phyloP scores from a whole-genome alignment of 2,888 invertebrate genomes.

The Fabriciana adippe region DNA sequence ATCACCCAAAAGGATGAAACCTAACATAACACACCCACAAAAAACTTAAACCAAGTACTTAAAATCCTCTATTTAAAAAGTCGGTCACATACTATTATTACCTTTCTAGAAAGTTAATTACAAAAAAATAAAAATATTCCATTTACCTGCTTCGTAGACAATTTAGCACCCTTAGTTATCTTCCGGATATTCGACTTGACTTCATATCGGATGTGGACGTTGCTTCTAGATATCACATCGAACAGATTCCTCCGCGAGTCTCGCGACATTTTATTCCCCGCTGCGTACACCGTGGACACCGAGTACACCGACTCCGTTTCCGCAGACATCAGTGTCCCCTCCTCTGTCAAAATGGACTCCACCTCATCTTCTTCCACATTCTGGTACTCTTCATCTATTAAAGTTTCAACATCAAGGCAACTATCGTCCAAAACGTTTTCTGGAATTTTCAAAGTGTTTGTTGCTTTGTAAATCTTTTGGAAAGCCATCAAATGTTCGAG shows the following conservation, averaged over 20 bases:
- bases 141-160: slow-evolving; percentile 74
- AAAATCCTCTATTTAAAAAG: no score
- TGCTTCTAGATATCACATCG: slow-evolving; percentile 70
- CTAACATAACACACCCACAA: no score
- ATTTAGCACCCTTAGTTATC: slow-evolving; percentile 74
- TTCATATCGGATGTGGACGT: slow-evolving; percentile 67
- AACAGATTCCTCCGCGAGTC: slow-evolving; percentile 73
- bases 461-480: slow-evolving; percentile 74
- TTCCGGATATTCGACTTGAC: slow-evolving; percentile 70
- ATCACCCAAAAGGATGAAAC: no score
- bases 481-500: slow-evolving; percentile 80
- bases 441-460: slow-evolving; percentile 55
- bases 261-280: slow-evolving; percentile 61
- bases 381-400: slow-evolving; percentile 76
- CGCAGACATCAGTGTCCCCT: slow-evolving; percentile 66
- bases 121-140: neutral
- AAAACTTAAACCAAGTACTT: no score
- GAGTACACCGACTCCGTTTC: slow-evolving; percentile 74
- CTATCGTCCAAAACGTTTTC: slow-evolving; percentile 66
- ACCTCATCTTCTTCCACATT: slow-evolving; percentile 72
- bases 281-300: slow-evolving; percentile 68
- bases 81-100: neutral
- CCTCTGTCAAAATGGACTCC: slow-evolving; percentile 69
- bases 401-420: slow-evolving; percentile 65
- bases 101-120: neutral